Evolutionary conservation across 2,113 vertebrate species (phyloP), one percentile per base, ranked within the genome.

Genomic region (Grantiella picta): DNA sequence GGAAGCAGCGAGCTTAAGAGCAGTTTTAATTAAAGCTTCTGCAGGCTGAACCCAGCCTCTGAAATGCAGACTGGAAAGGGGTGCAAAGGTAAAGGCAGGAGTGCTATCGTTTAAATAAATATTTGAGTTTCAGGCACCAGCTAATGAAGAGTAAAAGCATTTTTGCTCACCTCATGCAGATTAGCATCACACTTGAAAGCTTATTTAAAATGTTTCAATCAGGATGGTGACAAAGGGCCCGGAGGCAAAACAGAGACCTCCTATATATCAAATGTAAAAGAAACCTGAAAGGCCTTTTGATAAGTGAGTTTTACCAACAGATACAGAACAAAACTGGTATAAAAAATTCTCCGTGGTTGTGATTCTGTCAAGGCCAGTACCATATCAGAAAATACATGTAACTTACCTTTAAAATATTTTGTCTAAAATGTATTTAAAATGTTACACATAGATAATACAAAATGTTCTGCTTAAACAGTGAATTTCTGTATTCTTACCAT

Each of bases 91-190:
- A 20, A 85, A 81, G 68, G 68, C 76, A 80, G 49, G 33, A 88
- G 17, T 29, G 72, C 56, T 76, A 25, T 33, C 10, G 1, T 11
- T 20, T 11, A 21, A 53, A 86, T 83, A 93, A 96, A 96, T 91
- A 96, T 79, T 96, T 91, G 92, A 78, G 65, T 93, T 92, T 87
- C 80, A 53, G 72, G 44, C 36, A 60, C 18, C 28, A 35, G 78
- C 66, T 93, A 59, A 75, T 64, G 54, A 90, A 72, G 76, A 31
- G 27, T 44, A 40, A 63, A 45, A 53, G 52, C 1, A 2, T 7
- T 95, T 66, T 71, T 40, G 44, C 40, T 92, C 61, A 72, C 33
- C 23, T 76, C 53, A 35, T 31, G 44, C 44, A 65, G 90, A 85
- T 82, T 71, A 27, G 38, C 20, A 11, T 38, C 18, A 61, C 14